These are phyloP conservation scores for Spisula solida DNA, from an alignment of 2,888 invertebrate genomes.

Conservation along the genomic window DNA sequence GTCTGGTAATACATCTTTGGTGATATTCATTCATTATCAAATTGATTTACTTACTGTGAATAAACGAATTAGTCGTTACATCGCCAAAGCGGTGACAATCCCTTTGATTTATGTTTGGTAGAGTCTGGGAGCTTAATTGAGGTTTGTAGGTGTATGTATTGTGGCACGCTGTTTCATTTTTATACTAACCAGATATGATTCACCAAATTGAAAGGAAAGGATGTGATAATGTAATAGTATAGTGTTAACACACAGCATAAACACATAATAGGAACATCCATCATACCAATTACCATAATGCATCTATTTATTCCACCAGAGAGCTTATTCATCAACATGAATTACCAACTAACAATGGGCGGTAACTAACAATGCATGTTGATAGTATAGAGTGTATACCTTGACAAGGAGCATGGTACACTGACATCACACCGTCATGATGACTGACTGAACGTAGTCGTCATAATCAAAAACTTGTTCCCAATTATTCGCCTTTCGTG, in stretches of 20 bases:
- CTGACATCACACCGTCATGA: background rate
- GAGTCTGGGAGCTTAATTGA: background rate
- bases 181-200: background rate
- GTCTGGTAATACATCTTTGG: too few species aligned
- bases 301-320: background rate
- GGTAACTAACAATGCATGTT: background rate
- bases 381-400: background rate
- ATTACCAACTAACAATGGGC: background rate
- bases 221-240: background rate
- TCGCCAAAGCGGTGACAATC: too few species aligned
- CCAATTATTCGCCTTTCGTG: too few species aligned
- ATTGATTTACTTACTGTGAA: too few species aligned
- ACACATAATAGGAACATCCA: background rate
- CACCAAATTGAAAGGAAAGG: background rate
- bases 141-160: background rate
- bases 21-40: too few species aligned
- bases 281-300: background rate
- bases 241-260: background rate
- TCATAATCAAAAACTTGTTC: too few species aligned
- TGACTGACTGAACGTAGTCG: too few species aligned
- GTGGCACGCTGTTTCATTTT: background rate
- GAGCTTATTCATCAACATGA: background rate
- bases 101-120: too few species aligned
- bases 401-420: background rate
- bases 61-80: too few species aligned